phyloP scores from a whole-genome alignment of 2,113 vertebrate genomes.

The Aramus guarauna region DNA sequence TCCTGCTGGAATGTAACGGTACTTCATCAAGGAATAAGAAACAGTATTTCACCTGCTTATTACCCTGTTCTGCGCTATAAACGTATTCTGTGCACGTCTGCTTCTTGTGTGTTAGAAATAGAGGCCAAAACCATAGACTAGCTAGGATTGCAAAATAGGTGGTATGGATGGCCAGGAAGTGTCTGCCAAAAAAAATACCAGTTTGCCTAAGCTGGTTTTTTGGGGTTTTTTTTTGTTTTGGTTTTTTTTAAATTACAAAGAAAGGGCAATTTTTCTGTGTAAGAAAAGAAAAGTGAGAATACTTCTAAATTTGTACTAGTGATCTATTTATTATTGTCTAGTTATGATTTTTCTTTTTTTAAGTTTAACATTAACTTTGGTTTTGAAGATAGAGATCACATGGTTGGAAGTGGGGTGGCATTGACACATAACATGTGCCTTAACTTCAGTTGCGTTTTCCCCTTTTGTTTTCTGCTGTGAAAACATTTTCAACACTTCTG shows the following conservation, averaged over 20 bases:
- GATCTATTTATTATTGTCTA: not conserved
- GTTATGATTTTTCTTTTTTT: not conserved
- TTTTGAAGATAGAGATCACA: not conserved
- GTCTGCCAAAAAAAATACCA: not conserved
- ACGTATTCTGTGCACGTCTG: not conserved
- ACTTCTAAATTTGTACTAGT: not conserved
- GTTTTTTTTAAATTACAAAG: not conserved
- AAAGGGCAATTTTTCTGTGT: not conserved
- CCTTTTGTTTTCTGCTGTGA: not conserved
- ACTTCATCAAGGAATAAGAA: not conserved
- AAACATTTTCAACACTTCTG: not conserved
- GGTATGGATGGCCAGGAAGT: not conserved
- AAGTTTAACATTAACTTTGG: not conserved
- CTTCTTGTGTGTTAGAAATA: not conserved
- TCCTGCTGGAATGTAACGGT: not conserved
- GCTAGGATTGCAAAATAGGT: not conserved
- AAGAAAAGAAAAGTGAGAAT: not conserved
- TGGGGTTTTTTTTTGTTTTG: too few species aligned
- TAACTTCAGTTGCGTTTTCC: not conserved
- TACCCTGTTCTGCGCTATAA: not conserved
- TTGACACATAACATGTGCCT: not conserved
- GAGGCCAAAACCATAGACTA: not conserved
- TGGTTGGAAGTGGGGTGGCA: not conserved
- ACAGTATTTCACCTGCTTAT: not conserved
- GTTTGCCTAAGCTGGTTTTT: not conserved